phyloP scores from a whole-genome alignment of 1,140 invertebrate genomes.

The Drosophila murphyi region DNA sequence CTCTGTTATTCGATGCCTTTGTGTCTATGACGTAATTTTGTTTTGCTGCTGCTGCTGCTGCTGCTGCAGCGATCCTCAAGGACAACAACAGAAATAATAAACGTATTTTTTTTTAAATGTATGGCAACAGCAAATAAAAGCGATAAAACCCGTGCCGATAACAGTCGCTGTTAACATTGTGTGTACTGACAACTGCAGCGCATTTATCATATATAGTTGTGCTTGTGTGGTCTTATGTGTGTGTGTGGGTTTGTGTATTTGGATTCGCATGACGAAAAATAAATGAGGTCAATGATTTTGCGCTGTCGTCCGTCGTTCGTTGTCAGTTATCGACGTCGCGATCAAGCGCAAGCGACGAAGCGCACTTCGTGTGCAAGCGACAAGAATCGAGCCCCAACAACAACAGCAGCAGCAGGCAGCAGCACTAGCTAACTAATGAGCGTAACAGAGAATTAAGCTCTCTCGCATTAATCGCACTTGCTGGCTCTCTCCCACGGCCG shows the following conservation, averaged over 20 bases:
- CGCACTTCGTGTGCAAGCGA: slow-evolving; percentile 58
- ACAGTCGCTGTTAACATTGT: slow-evolving; percentile 29
- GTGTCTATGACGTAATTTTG: slow-evolving; percentile 56
- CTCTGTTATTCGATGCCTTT: slow-evolving; percentile 33
- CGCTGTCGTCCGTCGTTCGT: slow-evolving; percentile 66
- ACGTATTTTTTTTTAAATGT: slow-evolving; percentile 12
- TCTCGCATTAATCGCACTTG: slow-evolving; percentile 10
- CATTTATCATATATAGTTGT: slow-evolving; percentile 33
- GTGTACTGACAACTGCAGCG: slow-evolving; percentile 48
- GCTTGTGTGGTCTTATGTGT: slow-evolving; percentile 17
- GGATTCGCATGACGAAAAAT: slow-evolving; percentile 77
- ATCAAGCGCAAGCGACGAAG: slow-evolving; percentile 54
- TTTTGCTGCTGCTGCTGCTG: slow-evolving; percentile 2
- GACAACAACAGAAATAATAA: slow-evolving; percentile 40
- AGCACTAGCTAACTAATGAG: slow-evolving; percentile 44
- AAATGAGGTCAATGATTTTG: slow-evolving; percentile 81
- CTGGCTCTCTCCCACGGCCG: slow-evolving; percentile 10
- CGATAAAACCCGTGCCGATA: slow-evolving; percentile 67
- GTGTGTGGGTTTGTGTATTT: slow-evolving; percentile 28
- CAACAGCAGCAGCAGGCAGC: slow-evolving; percentile 15
- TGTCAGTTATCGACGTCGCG: slow-evolving; percentile 72
- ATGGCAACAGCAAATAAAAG: slow-evolving; percentile 37
- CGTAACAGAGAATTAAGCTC: slow-evolving; percentile 36
- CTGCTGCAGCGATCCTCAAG: slow-evolving; percentile 57
- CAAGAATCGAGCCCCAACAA: slow-evolving; percentile 44